phyloP scores from a whole-genome alignment of 2,888 invertebrate species.

The Iselma pallidipennis region DNA sequence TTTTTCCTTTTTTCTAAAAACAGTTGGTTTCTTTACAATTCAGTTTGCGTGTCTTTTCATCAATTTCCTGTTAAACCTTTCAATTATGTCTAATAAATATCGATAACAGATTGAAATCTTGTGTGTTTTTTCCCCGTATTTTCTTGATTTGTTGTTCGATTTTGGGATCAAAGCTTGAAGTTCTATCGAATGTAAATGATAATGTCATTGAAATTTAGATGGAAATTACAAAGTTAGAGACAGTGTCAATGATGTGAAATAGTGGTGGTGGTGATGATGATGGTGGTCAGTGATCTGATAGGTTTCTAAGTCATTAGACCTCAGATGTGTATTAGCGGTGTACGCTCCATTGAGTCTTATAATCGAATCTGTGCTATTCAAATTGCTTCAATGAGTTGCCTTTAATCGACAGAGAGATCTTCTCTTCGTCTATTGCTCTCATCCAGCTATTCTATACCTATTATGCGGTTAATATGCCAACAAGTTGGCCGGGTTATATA shows the following conservation, averaged over 20 bases:
- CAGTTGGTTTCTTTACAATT: not conserved
- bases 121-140: not conserved
- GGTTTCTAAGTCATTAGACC: slow-evolving; percentile 39
- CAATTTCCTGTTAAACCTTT: not conserved
- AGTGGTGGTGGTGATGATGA: not conserved
- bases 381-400: slow-evolving; percentile 29
- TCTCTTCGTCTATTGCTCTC: slow-evolving; percentile 24
- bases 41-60: not conserved
- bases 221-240: slow-evolving; percentile 19
- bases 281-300: slow-evolving; percentile 33
- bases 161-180: not conserved
- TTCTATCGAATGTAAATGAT: slow-evolving; percentile 13
- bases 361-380: slow-evolving; percentile 31
- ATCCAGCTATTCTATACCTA: slow-evolving; percentile 14
- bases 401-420: slow-evolving; percentile 19
- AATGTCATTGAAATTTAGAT: slow-evolving; percentile 6
- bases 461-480: slow-evolving; percentile 23
- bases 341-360: slow-evolving; percentile 28
- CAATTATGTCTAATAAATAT: not conserved
- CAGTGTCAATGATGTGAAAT: slow-evolving; percentile 17
- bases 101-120: not conserved
- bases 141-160: too few species aligned
- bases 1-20: slow-evolving; percentile 1
- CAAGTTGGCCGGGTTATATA: not conserved
- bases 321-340: slow-evolving; percentile 36